Base-by-base conservation (phyloP, 2,797 vertebrate species). In the Myripristis jacobus region DNA sequence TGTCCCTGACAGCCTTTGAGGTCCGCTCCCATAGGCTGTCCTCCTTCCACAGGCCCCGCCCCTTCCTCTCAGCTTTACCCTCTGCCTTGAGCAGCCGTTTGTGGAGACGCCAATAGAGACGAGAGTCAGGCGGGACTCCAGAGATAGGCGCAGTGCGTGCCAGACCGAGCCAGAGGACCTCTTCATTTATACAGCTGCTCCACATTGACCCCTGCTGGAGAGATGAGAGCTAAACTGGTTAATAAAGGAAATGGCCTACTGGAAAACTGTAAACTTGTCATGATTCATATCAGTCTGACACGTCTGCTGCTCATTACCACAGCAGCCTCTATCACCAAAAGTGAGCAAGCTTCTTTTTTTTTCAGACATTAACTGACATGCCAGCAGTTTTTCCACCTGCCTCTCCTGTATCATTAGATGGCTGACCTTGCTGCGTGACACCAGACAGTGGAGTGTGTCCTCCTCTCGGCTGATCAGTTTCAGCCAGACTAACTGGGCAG, bases 21-120 rank as follows among this genome's bases (percentile, higher is more conserved):
- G 91, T 44, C 66, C 92, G 94, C 74, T 94, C 93, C 78, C 94
- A 87, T 48, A 91, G 88, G 66, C 89, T 94, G 74, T 94, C 91
- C 78, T 95, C 92, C 81, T 92, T 94, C 98, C 98, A 99, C 73
- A 98, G 87, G 22, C 97, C 97, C 85, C 86, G 92, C 4, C 92
- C 92, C 84, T 93, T 96, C 91, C 77, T 96, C 90, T 96, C 82
- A 1, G 97, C 98, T 74, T 84, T 94, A 38, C 95, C 58, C 93
- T 99, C 97, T 22, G 96, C 96, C 86, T 71, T 94, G 61, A 98
- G 95, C 52, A 99, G 92, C 19, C 90, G 93, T 70, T 83, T 95
- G 84, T 97, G 95, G 60, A 98, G 92, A 47, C 79, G 94, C 96
- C 95, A 97, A 81, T 94, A 94, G 34, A 95, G 85, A 47, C 3